Evolutionary conservation across 2,888 invertebrate genomes (phyloP), one percentile per base, ranked within the genome.

Genomic region (Alviniconcha strummeri): DNA sequence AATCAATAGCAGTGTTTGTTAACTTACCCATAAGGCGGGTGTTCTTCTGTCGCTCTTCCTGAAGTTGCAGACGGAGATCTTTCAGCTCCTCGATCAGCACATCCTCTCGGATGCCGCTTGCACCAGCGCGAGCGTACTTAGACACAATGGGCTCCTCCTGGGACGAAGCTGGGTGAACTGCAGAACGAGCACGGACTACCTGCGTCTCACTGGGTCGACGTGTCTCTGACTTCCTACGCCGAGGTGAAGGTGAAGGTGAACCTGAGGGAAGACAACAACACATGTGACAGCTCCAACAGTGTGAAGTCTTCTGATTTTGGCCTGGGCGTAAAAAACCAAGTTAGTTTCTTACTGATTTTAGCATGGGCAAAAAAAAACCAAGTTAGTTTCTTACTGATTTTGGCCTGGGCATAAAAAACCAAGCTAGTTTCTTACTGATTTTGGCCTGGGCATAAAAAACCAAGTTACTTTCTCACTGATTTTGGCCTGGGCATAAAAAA

Each of bases 61-160:
- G 85, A 82, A 88, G 86, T 80, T 88, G 86, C 36, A 88, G 88
- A 81, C 90, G 89, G 85, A 90, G 89, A 56, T 89, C 87, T 64
- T 88, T 84, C 4, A 89, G 85, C 79, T 91, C 91, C 7, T 86
- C 81, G 8, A 85, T 80, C 72, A 88, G 55, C 17, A 83, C 67
- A 56, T 83, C 78, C 17, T 85, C 85, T 5, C 64, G 67, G 52
- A 77, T 67, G 1, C 67, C 67, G 56, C 67, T 76, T 19, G n/a
- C 55, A 11, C n/a, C 82, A 0, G 19, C 55, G 54, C 69, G 69
- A 5, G 52, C 56, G 54, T 36, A 57, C 55, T n/a, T 75, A 11
- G 75, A 81, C 64, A 60, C n/a, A n/a, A 75, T 81, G 60, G 74
- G 81, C 52, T 81, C 81, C 7, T 74, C 75, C 64, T 81, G 64